phyloP scores from a whole-genome alignment of 1,140 invertebrate species.

The Formica exsecta region DNA sequence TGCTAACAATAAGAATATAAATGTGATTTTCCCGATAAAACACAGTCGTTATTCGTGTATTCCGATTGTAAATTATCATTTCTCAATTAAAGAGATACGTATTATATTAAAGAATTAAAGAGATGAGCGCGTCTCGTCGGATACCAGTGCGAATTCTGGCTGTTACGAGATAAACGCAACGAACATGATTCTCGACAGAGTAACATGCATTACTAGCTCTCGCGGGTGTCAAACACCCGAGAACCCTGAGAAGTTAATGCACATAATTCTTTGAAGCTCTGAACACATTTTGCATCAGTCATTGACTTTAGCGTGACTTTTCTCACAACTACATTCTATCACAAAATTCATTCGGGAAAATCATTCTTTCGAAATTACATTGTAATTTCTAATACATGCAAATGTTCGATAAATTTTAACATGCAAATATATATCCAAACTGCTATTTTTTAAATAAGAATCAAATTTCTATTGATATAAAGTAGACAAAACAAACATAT shows the following conservation, averaged over 20 bases:
- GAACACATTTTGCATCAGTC: slow-evolving; percentile 27
- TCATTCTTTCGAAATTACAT: background rate
- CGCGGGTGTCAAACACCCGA: slow-evolving; percentile 62
- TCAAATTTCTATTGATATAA: background rate
- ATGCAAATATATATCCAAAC: background rate
- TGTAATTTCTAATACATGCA: background rate
- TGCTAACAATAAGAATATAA: background rate
- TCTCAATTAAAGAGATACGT: slow-evolving; percentile 50
- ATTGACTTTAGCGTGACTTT: slow-evolving; percentile 40
- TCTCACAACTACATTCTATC: slow-evolving; percentile 50
- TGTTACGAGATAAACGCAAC: slow-evolving; percentile 24
- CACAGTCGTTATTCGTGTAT: slow-evolving; percentile 14
- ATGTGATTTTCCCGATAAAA: background rate
- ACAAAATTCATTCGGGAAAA: background rate
- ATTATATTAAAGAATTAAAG: background rate
- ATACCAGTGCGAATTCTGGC: background rate
- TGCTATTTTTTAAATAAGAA: background rate
- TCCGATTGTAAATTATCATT: slow-evolving; percentile 16
- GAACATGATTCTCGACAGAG: slow-evolving; percentile 52
- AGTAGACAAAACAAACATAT: background rate
- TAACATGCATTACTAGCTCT: slow-evolving; percentile 53
- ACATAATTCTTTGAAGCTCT: background rate
- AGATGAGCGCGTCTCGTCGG: background rate
- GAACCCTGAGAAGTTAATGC: slow-evolving; percentile 43
- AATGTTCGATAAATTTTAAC: background rate